phyloP scores from a whole-genome alignment of 1,140 invertebrate species.

The Monomorium pharaonis region DNA sequence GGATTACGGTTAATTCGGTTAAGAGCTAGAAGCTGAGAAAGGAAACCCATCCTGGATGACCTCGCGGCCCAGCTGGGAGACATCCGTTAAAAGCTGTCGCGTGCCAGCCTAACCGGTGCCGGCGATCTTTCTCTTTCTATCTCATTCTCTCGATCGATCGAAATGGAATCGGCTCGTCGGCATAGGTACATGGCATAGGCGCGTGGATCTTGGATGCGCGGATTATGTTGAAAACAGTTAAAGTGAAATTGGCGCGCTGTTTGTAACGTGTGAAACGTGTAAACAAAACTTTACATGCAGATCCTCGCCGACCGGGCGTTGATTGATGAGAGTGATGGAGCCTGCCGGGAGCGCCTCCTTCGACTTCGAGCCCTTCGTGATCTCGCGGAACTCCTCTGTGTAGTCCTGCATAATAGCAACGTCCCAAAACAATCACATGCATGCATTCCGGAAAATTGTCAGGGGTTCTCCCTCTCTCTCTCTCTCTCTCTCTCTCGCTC shows the following conservation, averaged over 20 bases:
- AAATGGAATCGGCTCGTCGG: neutral
- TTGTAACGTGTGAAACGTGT: slow-evolving; percentile 52
- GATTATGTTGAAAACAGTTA: neutral
- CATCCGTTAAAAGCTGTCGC: slow-evolving; percentile 49
- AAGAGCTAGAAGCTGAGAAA: slow-evolving; percentile 71
- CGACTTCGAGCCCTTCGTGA: slow-evolving; percentile 95
- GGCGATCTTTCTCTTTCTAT: slow-evolving; percentile 23
- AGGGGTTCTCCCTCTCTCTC: neutral
- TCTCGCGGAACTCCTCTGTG: slow-evolving; percentile 98
- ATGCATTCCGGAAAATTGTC: slow-evolving; percentile 79
- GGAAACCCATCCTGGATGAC: slow-evolving; percentile 70
- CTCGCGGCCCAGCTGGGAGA: slow-evolving; percentile 55
- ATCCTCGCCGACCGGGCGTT: slow-evolving; percentile 97
- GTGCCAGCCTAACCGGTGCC: slow-evolving; percentile 18
- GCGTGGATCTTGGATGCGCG: neutral
- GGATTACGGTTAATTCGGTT: slow-evolving; percentile 70
- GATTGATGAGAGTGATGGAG: slow-evolving; percentile 98
- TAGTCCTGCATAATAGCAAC: slow-evolving; percentile 92
- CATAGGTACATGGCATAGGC: neutral
- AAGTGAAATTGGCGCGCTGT: slow-evolving; percentile 2
- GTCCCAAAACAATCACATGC: slow-evolving; percentile 84
- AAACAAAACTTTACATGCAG: slow-evolving; percentile 92
- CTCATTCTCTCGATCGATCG: neutral
- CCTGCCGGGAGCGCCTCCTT: slow-evolving; percentile 95
- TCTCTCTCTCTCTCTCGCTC: neutral